Conservation (phyloP, 1,140 invertebrate genomes). For the Nebria ingens region DNA sequence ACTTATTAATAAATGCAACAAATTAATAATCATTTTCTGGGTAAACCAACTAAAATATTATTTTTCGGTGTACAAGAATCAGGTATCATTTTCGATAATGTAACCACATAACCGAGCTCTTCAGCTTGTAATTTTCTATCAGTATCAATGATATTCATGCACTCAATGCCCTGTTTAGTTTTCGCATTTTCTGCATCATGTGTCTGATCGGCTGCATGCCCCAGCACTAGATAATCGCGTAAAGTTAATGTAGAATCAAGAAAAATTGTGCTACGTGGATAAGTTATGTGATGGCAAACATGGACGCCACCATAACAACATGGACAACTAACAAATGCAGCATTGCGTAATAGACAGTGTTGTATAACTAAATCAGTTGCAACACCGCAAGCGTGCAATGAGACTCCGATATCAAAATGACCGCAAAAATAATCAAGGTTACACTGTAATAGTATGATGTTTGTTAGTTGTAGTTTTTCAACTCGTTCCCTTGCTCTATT, state of each 20-base stretch:
- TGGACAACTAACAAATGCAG: constrained; percentile 82
- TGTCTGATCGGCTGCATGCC: constrained; percentile 85
- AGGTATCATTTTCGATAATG: constrained; percentile 65
- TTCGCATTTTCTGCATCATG: constrained; percentile 58
- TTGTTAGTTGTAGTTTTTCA: constrained; percentile 53
- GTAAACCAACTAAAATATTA: constrained; percentile 71
- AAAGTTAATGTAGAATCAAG: constrained; percentile 37
- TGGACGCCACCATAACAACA: constrained; percentile 90
- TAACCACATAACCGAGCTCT: constrained; percentile 63
- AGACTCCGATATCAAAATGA: constrained; percentile 71
- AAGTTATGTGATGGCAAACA: constrained; percentile 57
- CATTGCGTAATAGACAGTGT: constrained; percentile 63
- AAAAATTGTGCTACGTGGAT: constrained; percentile 58
- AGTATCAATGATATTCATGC: constrained; percentile 82
- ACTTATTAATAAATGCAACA: constrained; percentile 5
- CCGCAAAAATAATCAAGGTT: constrained; percentile 78
- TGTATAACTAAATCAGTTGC: constrained; percentile 88
- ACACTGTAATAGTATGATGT: constrained; percentile 74
- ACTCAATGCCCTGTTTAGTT: constrained; percentile 60
- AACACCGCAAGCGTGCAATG: constrained; percentile 88
- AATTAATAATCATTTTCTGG: not conserved
- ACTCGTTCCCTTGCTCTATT: constrained; percentile 62
- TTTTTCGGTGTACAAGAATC: constrained; percentile 85
- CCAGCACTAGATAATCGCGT: constrained; percentile 66
- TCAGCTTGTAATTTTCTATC: constrained; percentile 67